Base-by-base conservation (phyloP, 23 tunicate species). In the Phallusia fumigata region DNA sequence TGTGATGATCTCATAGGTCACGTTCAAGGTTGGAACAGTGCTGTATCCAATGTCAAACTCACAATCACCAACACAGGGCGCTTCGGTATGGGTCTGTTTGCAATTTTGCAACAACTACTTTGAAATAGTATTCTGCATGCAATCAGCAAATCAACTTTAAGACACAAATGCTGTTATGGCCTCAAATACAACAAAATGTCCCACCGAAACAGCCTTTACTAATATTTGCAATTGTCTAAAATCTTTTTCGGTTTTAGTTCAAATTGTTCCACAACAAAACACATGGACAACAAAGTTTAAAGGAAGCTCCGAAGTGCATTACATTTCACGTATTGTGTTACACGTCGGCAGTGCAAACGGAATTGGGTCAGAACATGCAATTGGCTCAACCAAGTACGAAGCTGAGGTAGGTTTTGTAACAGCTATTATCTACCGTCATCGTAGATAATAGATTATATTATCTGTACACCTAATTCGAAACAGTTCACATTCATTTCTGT, bases 331-430 rank as follows among this genome's bases (percentile, higher is more conserved):
- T 74, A 74, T 74, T 33, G 22, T 74, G 44, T 31, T 74, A 30
- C 40, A 74, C 44, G 22, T 33, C 44, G 78, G 78, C 35, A 74
- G 44, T 12, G 6, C 40, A 31, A 19, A 30, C 22, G n/a, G 44
- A 74, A 33, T 21, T 30, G 78, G 78, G 22, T 74, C 78, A 3
- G 78, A 74, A 74, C 78, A 74, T 15, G 78, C 78, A 21, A 28
- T 74, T 74, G 78, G 33, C 10, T 3, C 22, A 74, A 33, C n/a
- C 22, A 74, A 74, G 44, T 33, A 19, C 22, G 44, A 33, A 30
- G 78, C 13, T 33, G 78, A 74, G 44, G 78, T 74, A 74, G 11
- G 26, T 24, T 58, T 40, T 10, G 10, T 40, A 40, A 10, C 47
- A 10, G 10, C 5, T 40, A 40, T 40, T 40, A 3, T 10, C 47